A percentile compares a stretch with the other conserved stretches of the same genome.
phyloP scores from a whole-genome alignment of 1,140 invertebrate species.

The Phymorhynchus buccinoides region DNA sequence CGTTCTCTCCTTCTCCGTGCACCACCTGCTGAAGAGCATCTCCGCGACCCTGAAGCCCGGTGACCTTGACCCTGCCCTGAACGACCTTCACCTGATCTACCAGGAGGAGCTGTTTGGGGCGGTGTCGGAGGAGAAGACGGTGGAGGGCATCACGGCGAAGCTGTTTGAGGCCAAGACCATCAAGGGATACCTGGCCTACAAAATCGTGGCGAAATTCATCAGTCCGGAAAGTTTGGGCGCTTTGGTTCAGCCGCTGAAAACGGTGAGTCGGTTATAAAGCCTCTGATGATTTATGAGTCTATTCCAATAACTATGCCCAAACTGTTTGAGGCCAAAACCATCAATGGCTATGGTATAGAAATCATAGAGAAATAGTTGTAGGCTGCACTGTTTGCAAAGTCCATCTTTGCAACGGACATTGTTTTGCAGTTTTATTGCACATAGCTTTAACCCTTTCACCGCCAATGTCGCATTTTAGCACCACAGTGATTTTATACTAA shows the following conservation, averaged over 20 bases:
- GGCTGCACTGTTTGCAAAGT: too few relatives aligned
- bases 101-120: slow-evolving; percentile 91
- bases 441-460: too few relatives aligned
- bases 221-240: slow-evolving; percentile 84
- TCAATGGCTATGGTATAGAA: slow-evolving; percentile 91
- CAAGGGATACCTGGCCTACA: slow-evolving; percentile 91
- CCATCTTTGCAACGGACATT: too few relatives aligned
- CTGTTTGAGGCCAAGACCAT: slow-evolving; percentile 76
- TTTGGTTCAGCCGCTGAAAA: slow-evolving; percentile 87
- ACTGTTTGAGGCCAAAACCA: slow-evolving; percentile 76
- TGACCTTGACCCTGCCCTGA: slow-evolving; percentile 85
- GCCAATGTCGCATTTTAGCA: too few relatives aligned
- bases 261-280: slow-evolving; percentile 78
- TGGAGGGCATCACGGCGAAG: slow-evolving; percentile 86
- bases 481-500: too few relatives aligned
- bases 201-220: slow-evolving; percentile 86
- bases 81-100: slow-evolving; percentile 87
- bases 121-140: slow-evolving; percentile 92
- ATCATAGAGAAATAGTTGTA: slow-evolving; percentile 86
- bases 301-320: too few relatives aligned
- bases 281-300: too few relatives aligned
- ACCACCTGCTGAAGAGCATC: slow-evolving; percentile 84
- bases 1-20: slow-evolving; percentile 90
- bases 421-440: too few relatives aligned
- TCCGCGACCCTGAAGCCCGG: slow-evolving; percentile 79